A percentile compares a stretch with the other conserved stretches of the same genome.
phyloP scores from a whole-genome alignment of 2,888 invertebrate species.

The Lycophotia porphyrea region DNA sequence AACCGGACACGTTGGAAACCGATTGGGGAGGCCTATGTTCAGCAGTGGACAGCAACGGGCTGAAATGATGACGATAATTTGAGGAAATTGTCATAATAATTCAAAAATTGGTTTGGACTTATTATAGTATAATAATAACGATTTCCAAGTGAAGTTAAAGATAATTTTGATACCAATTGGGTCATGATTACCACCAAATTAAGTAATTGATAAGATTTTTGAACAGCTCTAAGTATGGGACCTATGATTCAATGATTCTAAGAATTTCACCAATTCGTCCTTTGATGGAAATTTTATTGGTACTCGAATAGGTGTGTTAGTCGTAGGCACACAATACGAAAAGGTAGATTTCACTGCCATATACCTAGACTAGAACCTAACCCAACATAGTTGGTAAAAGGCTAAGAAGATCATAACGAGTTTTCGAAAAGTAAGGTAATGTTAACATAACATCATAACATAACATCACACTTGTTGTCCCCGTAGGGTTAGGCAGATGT shows the following conservation, averaged over 20 bases:
- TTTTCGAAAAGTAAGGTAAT: too few species aligned
- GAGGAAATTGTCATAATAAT: neutral
- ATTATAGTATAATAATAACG: neutral
- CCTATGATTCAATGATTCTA: neutral
- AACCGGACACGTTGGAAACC: too few species aligned
- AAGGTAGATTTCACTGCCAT: too few species aligned
- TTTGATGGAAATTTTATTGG: neutral
- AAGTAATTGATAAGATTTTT: neutral
- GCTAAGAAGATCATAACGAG: too few species aligned
- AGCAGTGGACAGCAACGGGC: too few species aligned
- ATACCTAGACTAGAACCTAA: too few species aligned
- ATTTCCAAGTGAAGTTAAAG: neutral
- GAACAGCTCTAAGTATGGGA: neutral
- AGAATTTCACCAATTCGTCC: neutral
- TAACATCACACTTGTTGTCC: too few species aligned
- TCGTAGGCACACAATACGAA: neutral
- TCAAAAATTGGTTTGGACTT: neutral
- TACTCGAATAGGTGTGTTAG: neutral
- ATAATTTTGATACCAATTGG: neutral
- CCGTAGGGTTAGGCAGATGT: too few species aligned
- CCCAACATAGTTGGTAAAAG: too few species aligned
- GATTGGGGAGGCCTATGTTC: too few species aligned
- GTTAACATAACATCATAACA: too few species aligned
- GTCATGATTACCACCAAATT: neutral
- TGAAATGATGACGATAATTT: too few species aligned